A percentile compares a stretch with the other conserved stretches of the same genome.
Conservation (phyloP, 23 tunicate genomes). For the Trididemnum miniatum region DNA sequence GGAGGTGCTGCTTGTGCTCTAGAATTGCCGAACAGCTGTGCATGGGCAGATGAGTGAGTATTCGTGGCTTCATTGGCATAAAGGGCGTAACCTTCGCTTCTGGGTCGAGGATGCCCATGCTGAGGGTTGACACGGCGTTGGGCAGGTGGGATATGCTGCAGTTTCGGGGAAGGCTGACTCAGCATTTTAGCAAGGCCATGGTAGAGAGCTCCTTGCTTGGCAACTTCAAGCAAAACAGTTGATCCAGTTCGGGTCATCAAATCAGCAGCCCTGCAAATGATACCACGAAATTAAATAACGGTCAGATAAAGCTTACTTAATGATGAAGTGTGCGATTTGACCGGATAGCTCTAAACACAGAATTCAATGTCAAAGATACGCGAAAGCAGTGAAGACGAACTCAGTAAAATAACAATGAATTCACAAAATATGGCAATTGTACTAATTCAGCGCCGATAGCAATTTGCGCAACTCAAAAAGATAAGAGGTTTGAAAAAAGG, state of each 20-base stretch:
- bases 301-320: too few species aligned
- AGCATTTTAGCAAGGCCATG: constrained; percentile 79
- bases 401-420: too few species aligned
- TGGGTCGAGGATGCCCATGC: constrained; percentile 44
- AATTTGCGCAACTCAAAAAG: too few species aligned
- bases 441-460: too few species aligned
- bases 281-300: too few species aligned
- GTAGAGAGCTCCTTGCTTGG: constrained; percentile 81
- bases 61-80: background rate
- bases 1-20: background rate
- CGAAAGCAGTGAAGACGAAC: too few species aligned
- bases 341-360: too few species aligned
- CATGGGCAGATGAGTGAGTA: background rate
- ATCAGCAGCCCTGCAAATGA: constrained; percentile 68
- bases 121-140: constrained; percentile 42
- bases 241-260: constrained; percentile 79
- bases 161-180: constrained; percentile 55
- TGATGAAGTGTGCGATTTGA: too few species aligned
- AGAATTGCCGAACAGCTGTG: background rate
- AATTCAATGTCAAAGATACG: too few species aligned
- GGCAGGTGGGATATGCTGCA: constrained; percentile 21
- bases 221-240: constrained; percentile 66
- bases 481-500: too few species aligned
- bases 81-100: constrained; percentile 67
- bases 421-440: too few species aligned